phyloP scores from a whole-genome alignment of 2,113 vertebrate species.

The Malurus cyaneus region DNA sequence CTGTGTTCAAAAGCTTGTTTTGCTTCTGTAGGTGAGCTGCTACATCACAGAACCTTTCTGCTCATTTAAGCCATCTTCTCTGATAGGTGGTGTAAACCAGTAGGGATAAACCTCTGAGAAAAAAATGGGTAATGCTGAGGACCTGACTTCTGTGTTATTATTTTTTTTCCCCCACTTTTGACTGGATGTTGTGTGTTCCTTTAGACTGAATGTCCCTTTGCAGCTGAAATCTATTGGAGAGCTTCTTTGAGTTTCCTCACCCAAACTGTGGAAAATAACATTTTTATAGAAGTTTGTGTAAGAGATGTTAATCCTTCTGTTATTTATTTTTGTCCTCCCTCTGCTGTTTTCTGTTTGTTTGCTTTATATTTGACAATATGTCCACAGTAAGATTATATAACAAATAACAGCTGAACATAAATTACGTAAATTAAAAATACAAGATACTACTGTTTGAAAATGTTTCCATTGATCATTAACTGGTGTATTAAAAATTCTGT shows the following conservation, averaged over 20 bases:
- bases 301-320: neutral
- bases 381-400: neutral
- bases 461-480: neutral
- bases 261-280: neutral
- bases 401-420: neutral
- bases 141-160: neutral
- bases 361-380: neutral
- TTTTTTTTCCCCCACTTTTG: neutral
- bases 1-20: neutral
- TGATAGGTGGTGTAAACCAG: neutral
- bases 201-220: neutral
- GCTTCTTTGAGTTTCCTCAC: neutral
- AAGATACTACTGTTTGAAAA: neutral
- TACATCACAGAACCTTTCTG: neutral
- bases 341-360: neutral
- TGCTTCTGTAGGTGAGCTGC: neutral
- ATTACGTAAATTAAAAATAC: neutral
- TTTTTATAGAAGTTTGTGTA: neutral
- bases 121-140: neutral
- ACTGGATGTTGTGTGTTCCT: neutral
- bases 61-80: neutral
- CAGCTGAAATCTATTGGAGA: neutral
- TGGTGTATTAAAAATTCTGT: neutral
- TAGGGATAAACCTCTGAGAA: neutral
- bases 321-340: neutral